These are phyloP conservation scores for Protosalanx chinensis DNA, from an alignment of 2,797 vertebrate species.

Conservation along the genomic window DNA sequence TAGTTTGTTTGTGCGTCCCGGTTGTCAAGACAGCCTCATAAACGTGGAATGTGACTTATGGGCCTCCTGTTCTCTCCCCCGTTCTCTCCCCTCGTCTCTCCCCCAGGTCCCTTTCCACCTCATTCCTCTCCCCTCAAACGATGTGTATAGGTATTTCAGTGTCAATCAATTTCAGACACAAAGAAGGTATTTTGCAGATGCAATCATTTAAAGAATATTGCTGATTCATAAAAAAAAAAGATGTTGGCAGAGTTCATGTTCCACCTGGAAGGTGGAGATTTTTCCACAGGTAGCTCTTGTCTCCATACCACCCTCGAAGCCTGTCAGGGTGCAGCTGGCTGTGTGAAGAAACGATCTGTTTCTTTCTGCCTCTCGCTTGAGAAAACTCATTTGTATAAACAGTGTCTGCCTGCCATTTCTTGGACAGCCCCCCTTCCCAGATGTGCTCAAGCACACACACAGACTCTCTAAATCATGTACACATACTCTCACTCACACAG, in stretches of 20 bases:
- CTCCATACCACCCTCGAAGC: neutral
- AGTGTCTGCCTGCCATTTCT: constrained; percentile 40
- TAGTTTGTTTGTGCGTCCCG: constrained; percentile 4
- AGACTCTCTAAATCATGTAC: constrained; percentile 11
- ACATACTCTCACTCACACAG: constrained; percentile 14
- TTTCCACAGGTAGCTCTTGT: too few species aligned
- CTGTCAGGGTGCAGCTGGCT: neutral
- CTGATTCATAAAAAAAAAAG: too few species aligned
- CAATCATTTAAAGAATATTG: too few species aligned
- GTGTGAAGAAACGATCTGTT: constrained; percentile 18
- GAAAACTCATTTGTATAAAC: constrained; percentile 39
- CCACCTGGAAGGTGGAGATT: too few species aligned
- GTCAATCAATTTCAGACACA: too few species aligned
- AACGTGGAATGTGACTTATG: constrained; percentile 13
- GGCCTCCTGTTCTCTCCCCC: neutral
- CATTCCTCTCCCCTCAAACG: neutral
- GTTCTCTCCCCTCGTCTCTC: neutral
- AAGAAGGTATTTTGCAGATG: too few species aligned
- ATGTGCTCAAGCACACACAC: constrained; percentile 4
- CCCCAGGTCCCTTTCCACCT: neutral
- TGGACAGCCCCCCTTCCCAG: constrained; percentile 25
- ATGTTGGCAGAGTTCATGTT: too few species aligned
- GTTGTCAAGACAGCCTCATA: constrained; percentile 9
- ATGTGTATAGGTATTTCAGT: neutral
- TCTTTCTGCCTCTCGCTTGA: constrained; percentile 17